These are phyloP conservation scores for Vulpes ferrilata DNA, from an alignment of 2,113 vertebrate genomes.

Conservation along the genomic window DNA sequence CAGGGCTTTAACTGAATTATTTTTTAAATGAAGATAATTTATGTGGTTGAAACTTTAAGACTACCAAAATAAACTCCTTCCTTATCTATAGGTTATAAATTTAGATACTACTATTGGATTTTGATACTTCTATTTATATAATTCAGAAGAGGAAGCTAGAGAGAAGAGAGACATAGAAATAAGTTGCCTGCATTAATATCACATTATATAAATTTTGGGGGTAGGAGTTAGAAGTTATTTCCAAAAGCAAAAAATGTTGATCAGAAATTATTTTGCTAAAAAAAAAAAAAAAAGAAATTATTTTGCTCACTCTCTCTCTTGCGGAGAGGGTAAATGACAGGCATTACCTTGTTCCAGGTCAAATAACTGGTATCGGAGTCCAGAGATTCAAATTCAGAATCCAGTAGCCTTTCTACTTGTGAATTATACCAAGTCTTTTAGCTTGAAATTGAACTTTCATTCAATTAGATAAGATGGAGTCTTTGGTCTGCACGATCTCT, in stretches of 20 bases:
- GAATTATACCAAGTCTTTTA: neutral
- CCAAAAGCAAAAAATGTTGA: neutral
- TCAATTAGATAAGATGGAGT: neutral
- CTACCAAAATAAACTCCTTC: neutral
- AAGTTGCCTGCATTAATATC: neutral
- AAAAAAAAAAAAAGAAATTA: no score
- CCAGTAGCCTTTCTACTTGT: neutral
- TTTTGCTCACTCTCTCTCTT: neutral
- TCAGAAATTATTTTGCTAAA: neutral
- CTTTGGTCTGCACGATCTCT: neutral
- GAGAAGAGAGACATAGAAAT: neutral
- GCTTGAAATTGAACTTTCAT: neutral
- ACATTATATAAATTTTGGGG: neutral
- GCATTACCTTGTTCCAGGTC: neutral
- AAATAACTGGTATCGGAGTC: neutral
- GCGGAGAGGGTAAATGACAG: neutral
- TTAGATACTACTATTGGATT: neutral
- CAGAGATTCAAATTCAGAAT: neutral
- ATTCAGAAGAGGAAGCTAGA: neutral
- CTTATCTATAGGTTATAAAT: neutral
- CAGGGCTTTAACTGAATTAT: neutral
- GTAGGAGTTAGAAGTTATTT: neutral
- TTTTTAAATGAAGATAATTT: constrained; percentile 12
- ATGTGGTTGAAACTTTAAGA: neutral
- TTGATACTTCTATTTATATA: neutral